Conservation (phyloP, 1,140 invertebrate genomes). For the Cydia splendana region DNA sequence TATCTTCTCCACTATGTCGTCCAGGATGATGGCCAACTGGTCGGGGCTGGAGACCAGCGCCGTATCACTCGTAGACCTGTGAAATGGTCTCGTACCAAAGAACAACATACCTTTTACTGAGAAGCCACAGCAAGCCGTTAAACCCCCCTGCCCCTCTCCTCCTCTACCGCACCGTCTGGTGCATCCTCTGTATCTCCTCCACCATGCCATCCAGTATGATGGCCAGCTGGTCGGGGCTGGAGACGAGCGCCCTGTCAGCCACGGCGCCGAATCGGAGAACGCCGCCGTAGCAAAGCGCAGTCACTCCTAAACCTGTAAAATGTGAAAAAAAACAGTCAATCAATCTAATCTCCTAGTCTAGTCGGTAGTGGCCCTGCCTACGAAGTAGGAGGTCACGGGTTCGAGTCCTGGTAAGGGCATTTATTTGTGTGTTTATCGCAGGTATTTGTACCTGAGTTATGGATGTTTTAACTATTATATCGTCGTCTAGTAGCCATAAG, state of each 20-base stretch:
- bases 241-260: slow-evolving; percentile 61
- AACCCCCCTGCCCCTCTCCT: not conserved
- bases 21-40: slow-evolving; percentile 59
- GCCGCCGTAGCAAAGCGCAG: slow-evolving; percentile 65
- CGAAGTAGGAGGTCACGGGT: no score
- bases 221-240: slow-evolving; percentile 53
- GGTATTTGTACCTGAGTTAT: no score
- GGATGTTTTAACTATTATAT: no score
- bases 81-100: no score
- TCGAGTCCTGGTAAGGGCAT: no score
- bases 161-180: slow-evolving; percentile 34
- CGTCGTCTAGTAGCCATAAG: no score
- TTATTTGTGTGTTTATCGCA: no score
- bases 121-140: slow-evolving; percentile 40
- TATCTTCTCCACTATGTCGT: slow-evolving; percentile 63
- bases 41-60: slow-evolving; percentile 55
- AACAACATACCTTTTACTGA: no score
- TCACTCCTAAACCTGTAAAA: slow-evolving; percentile 67
- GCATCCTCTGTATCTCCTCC: slow-evolving; percentile 58
- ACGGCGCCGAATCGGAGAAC: slow-evolving; percentile 63
- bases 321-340: no score
- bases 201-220: slow-evolving; percentile 64
- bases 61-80: slow-evolving; percentile 68
- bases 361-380: no score
- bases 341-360: no score